A percentile compares a stretch with the other conserved stretches of the same genome.
Evolutionary conservation across 2,797 vertebrate genomes (phyloP).

Genomic region (Sardinella longiceps): DNA sequence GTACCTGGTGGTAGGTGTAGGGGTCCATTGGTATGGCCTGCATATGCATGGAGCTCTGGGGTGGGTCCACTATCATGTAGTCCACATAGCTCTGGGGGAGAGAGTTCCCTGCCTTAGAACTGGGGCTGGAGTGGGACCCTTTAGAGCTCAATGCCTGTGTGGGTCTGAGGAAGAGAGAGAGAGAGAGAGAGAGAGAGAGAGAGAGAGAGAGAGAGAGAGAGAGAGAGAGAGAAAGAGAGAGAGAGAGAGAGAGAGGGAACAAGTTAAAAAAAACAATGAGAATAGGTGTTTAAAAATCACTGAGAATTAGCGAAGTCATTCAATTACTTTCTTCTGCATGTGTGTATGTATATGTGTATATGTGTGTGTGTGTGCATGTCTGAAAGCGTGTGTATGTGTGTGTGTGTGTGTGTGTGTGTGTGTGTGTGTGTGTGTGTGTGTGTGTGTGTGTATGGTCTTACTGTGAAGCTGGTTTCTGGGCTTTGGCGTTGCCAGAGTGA

Average conservation of each 20-base stretch:
- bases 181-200: conserved; percentile 19
- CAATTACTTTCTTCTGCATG: too few relatives aligned
- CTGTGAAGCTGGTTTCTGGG: conserved; percentile 64
- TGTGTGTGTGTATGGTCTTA: too few relatives aligned
- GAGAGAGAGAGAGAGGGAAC: neutral
- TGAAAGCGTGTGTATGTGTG: neutral
- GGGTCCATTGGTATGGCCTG: conserved; percentile 84
- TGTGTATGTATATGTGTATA: too few relatives aligned
- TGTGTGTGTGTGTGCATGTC: too few relatives aligned
- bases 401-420: neutral
- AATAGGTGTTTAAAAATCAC: neutral
- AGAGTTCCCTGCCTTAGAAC: conserved; percentile 59
- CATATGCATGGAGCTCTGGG: conserved; percentile 73
- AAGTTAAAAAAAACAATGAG: neutral
- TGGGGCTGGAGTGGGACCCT: conserved; percentile 52
- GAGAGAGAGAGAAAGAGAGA: neutral
- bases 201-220: neutral
- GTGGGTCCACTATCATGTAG: conserved; percentile 82
- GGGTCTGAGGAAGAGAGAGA: neutral
- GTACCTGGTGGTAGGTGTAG: conserved; percentile 87
- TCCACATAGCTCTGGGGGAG: conserved; percentile 82
- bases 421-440: neutral
- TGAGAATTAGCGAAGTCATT: neutral
- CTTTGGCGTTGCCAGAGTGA: conserved; percentile 64
- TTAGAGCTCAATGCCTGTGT: conserved; percentile 26